Evolutionary conservation across 1,140 invertebrate genomes (phyloP).

Genomic region (Sycophaga agraensis): DNA sequence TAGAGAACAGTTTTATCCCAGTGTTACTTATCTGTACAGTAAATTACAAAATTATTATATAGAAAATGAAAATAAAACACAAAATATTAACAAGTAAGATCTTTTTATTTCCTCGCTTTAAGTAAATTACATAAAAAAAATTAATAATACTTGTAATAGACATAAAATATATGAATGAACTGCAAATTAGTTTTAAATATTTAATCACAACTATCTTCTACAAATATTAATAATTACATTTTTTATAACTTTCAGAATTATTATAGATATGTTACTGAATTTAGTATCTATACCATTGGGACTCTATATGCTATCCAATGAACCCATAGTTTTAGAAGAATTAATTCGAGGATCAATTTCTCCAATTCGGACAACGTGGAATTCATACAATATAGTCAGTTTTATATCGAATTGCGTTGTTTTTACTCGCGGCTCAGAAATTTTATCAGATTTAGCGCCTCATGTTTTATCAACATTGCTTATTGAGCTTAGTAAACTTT

Average conservation of each 20-base stretch:
- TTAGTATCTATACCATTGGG: slow-evolving; percentile 44
- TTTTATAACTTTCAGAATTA: slow-evolving; percentile 42
- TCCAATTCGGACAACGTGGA: slow-evolving; percentile 49
- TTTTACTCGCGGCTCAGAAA: slow-evolving; percentile 39
- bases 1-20: slow-evolving; percentile 43
- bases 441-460: slow-evolving; percentile 43
- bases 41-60: slow-evolving; percentile 52
- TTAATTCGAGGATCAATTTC: slow-evolving; percentile 47
- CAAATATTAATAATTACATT: too few species aligned
- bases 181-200: background rate
- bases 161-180: background rate
- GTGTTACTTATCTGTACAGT: slow-evolving; percentile 47
- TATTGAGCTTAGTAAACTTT: slow-evolving; percentile 40
- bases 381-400: slow-evolving; percentile 40
- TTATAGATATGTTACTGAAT: slow-evolving; percentile 47
- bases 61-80: slow-evolving; percentile 50
- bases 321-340: slow-evolving; percentile 47
- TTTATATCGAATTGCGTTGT: slow-evolving; percentile 48
- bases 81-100: slow-evolving; percentile 48
- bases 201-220: too few species aligned
- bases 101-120: background rate
- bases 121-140: too few species aligned
- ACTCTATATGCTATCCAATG: slow-evolving; percentile 43
- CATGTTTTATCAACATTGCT: slow-evolving; percentile 50
- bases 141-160: background rate